These are phyloP conservation scores for Pedionomus torquatus DNA, from an alignment of 2,113 vertebrate species.

Conservation along the genomic window DNA sequence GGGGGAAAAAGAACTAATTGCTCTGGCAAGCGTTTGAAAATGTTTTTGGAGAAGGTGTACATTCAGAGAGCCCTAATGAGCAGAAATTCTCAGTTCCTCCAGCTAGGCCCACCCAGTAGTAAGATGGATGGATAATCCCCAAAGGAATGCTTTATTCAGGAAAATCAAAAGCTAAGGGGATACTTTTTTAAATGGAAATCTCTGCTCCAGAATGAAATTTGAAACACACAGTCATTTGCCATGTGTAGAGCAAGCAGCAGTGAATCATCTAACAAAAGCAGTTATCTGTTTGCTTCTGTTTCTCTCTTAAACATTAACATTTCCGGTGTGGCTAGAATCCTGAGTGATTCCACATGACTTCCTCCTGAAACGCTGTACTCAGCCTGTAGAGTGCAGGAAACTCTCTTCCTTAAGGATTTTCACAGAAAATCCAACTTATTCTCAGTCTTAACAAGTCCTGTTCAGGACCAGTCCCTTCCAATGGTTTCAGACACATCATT, in stretches of 20 bases:
- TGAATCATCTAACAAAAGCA: constrained; percentile 2
- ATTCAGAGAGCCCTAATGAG: not conserved
- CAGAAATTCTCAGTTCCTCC: not conserved
- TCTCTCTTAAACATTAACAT: constrained; percentile 12
- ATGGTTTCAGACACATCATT: not conserved
- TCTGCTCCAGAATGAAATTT: constrained; percentile 22
- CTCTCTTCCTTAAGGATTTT: not conserved
- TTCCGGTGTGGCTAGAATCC: not conserved
- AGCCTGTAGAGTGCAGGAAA: not conserved
- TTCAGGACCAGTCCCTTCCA: not conserved
- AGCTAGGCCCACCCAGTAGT: constrained; percentile 30
- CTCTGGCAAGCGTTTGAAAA: not conserved
- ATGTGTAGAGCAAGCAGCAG: not conserved
- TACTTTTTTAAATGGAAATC: constrained; percentile 59
- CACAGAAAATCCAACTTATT: not conserved
- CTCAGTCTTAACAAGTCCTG: not conserved
- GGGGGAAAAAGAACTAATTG: not conserved
- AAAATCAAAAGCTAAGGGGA: constrained; percentile 33
- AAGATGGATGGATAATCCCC: constrained; percentile 37
- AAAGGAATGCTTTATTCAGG: constrained; percentile 40
- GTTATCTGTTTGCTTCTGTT: constrained; percentile 34
- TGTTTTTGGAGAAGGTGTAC: not conserved
- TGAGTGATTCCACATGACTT: not conserved
- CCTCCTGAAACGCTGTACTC: not conserved
- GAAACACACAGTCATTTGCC: not conserved